These are phyloP conservation scores for Emmelina monodactyla DNA, from an alignment of 2,888 invertebrate species.

Conservation along the genomic window DNA sequence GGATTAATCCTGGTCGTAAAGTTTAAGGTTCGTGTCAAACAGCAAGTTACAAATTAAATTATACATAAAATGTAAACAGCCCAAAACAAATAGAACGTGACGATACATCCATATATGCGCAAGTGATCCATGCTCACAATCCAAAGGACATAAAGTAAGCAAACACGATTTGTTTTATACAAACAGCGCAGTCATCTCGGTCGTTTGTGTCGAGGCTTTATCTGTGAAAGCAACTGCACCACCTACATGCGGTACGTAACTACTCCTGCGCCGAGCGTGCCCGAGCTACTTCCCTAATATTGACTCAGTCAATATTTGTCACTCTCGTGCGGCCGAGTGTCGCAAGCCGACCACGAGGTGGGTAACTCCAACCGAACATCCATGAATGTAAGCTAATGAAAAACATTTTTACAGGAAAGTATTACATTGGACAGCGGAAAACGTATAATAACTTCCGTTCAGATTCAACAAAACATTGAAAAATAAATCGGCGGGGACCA, in stretches of 20 bases:
- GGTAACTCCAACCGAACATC: background rate
- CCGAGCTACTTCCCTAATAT: constrained; percentile 46
- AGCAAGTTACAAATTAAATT: no score
- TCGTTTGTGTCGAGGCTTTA: constrained; percentile 33
- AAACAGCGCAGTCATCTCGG: constrained; percentile 48
- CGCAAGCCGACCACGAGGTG: constrained; percentile 32
- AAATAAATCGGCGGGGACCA: constrained; percentile 33
- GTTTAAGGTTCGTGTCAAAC: no score
- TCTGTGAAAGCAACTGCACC: constrained; percentile 33
- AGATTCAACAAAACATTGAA: constrained; percentile 43
- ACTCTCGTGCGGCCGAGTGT: constrained; percentile 33
- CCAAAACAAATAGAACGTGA: constrained; percentile 53
- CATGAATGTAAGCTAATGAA: constrained; percentile 17
- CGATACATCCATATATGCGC: constrained; percentile 34
- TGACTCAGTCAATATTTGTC: constrained; percentile 55
- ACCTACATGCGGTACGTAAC: constrained; percentile 34
- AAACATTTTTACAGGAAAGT: constrained; percentile 47
- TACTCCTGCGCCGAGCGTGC: constrained; percentile 43
- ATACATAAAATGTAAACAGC: no score
- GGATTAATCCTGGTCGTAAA: no score
- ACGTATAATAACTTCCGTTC: constrained; percentile 62
- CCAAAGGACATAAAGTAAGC: constrained; percentile 42
- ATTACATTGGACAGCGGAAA: constrained; percentile 49
- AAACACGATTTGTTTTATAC: constrained; percentile 53
- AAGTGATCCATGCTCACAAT: constrained; percentile 38